phyloP scores from a whole-genome alignment of 2,113 vertebrate species.

The Thunnus thynnus region DNA sequence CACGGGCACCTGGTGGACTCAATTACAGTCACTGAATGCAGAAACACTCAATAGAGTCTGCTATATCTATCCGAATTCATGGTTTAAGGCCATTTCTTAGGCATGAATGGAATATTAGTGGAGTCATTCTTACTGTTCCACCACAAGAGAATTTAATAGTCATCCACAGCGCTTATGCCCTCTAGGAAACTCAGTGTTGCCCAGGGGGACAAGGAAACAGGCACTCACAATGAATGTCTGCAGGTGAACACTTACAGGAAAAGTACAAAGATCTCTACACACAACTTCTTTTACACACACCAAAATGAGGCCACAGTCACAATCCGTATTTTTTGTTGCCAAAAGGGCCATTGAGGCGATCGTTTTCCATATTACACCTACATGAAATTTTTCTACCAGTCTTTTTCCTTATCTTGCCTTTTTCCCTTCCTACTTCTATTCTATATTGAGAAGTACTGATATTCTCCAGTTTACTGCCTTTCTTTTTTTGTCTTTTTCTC shows the following conservation, averaged over 20 bases:
- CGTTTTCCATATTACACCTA: not conserved
- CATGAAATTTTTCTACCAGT: not conserved
- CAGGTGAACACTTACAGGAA: not conserved
- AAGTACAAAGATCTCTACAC: not conserved
- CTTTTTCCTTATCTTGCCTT: not conserved
- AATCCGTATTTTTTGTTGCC: not conserved
- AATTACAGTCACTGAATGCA: no score
- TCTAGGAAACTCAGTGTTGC: conserved; percentile 39
- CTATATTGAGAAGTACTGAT: conserved; percentile 24
- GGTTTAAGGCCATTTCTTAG: conserved; percentile 7
- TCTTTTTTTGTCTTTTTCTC: not conserved
- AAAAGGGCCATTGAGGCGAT: conserved; percentile 9
- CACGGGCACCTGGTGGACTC: no score
- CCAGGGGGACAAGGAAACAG: conserved; percentile 13
- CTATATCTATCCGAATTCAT: not conserved
- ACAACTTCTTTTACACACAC: not conserved
- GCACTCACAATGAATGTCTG: not conserved
- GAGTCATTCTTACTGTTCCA: not conserved
- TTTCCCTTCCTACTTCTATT: conserved; percentile 3
- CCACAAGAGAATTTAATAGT: not conserved
- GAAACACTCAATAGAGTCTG: no score
- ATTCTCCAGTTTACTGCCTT: not conserved
- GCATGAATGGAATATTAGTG: not conserved
- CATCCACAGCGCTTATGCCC: conserved; percentile 20
- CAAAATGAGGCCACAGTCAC: not conserved